A percentile compares a stretch with the other conserved stretches of the same genome.
Conservation (phyloP, 2,797 vertebrate species). For the Siniperca undulata region DNA sequence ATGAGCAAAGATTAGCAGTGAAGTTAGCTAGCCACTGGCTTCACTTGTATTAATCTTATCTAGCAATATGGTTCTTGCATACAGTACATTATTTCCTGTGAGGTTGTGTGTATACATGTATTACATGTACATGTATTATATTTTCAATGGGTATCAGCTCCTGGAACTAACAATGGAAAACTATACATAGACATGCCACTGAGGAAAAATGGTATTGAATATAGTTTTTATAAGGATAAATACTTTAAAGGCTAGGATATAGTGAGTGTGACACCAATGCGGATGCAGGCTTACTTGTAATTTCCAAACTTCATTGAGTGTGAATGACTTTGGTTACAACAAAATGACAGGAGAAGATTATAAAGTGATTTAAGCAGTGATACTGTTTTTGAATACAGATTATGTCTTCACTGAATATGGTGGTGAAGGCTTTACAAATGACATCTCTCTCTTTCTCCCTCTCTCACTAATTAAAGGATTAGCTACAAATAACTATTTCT, state of each 20-base stretch:
- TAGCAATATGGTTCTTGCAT: neutral
- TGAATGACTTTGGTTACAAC: slow-evolving; percentile 2
- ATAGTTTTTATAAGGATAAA: neutral
- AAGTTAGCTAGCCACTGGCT: neutral
- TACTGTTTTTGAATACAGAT: neutral
- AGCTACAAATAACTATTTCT: slow-evolving; percentile 29
- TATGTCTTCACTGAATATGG: slow-evolving; percentile 6
- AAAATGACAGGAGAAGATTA: slow-evolving; percentile 18
- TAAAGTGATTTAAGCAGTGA: slow-evolving; percentile 1
- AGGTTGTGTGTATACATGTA: neutral
- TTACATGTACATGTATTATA: neutral
- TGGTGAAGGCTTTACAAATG: slow-evolving; percentile 21
- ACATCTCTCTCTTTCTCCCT: neutral
- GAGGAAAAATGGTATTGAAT: neutral
- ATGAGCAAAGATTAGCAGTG: neutral
- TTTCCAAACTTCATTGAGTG: slow-evolving; percentile 16
- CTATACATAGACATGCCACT: neutral
- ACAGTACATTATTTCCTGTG: neutral
- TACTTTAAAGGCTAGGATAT: neutral
- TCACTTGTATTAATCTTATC: neutral
- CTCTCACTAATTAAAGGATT: slow-evolving; percentile 25
- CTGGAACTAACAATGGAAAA: neutral
- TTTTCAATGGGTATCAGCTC: neutral
- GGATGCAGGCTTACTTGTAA: neutral
- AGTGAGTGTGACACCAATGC: neutral